Conservation (phyloP, 2,888 invertebrate genomes). For the Parnassius orleans region DNA sequence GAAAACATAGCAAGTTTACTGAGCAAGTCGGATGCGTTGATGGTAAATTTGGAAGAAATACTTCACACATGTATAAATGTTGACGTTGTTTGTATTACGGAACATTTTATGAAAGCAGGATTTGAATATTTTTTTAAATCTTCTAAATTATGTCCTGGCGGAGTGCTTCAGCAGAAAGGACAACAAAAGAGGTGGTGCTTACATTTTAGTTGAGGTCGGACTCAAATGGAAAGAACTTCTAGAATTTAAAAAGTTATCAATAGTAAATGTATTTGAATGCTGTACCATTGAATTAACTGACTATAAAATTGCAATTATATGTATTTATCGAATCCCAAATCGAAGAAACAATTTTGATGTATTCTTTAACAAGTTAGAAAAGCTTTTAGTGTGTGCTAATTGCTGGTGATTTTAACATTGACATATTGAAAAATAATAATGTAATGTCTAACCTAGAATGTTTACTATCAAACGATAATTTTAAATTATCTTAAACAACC, state of each 20-base stretch:
- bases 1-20: background rate
- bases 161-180: slow-evolving; percentile 2
- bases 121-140: background rate
- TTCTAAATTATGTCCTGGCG: background rate
- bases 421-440: background rate
- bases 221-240: background rate
- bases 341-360: background rate
- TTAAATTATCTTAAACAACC: background rate
- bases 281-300: background rate
- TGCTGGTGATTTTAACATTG: background rate
- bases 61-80: background rate
- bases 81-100: background rate
- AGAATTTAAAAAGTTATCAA: background rate
- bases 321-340: background rate
- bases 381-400: background rate
- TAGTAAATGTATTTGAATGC: background rate
- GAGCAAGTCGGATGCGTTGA: background rate
- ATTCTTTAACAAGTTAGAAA: background rate
- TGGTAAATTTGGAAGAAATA: background rate
- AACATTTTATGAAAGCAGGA: background rate
- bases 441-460: background rate
- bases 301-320: background rate
- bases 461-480: background rate
- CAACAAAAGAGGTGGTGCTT: slow-evolving; percentile 13
- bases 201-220: slow-evolving; percentile 9